Evolutionary conservation across 1,140 invertebrate species (phyloP), one percentile per base, ranked within the genome.

Genomic region (Aphidius ervi): DNA sequence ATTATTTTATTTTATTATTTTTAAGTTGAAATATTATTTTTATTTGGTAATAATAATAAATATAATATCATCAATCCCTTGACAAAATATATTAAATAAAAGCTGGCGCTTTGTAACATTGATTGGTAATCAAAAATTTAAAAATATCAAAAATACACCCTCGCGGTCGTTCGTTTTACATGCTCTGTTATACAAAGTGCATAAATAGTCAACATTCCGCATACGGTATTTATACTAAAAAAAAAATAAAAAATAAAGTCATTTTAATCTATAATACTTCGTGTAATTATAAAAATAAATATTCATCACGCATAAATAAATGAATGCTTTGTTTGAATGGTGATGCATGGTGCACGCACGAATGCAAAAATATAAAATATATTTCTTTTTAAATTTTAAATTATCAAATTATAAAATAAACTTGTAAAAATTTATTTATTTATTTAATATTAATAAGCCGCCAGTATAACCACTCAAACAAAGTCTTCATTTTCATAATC

Each of bases 251-350:
- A 39, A 47, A 54, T 54, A 9, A 9, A 39, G n/a, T 42, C 10
- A 16, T 9, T 41, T 9, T 4, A 54, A 54, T 16, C 8, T 37
- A 54, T 37, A 54, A 37, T 41, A 41, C 42, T 41, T 41, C 40
- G 37, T 54, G 52, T 39, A 54, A 54, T 43, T 54, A 54, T 5
- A n/a, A 54, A 6, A 52, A 52, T 52, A 6, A 52, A 52, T 48
- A 23, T 6, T 48, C 31, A 48, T 48, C 47, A 49, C 49, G 4
- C 31, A 39, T 39, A 39, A 39, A 39, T 57, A 66, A 67, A 67
- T 63, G 67, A 70, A 67, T 64, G 59, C 66, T 64, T 68, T 57
- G 64, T 71, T 71, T 69, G 66, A 69, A 70, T 67, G 70, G 55
- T 65, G 68, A 67, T 69, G 69, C 65, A 68, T 68, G 64, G 63